Percentiles rank a stretch among this genome's conserved stretches.
Evolutionary conservation across 2,113 vertebrate species (phyloP).

Genomic region (Hystrix brachyura): DNA sequence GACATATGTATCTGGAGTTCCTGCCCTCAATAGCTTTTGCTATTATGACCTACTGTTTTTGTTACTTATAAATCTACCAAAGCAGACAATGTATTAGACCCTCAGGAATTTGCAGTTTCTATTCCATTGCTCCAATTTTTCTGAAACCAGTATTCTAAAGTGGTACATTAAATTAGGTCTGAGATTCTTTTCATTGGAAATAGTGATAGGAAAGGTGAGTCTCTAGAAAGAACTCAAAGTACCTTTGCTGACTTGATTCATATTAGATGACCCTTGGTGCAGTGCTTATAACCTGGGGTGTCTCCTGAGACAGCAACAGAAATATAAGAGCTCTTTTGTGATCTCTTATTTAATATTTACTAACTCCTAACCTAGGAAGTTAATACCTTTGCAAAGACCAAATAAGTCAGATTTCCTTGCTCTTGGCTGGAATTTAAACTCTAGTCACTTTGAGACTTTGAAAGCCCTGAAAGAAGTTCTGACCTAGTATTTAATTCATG

Average conservation of each 20-base stretch:
- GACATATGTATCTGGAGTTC: neutral
- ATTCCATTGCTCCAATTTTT: neutral
- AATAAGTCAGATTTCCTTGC: constrained; percentile 4
- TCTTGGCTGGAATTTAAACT: constrained; percentile 21
- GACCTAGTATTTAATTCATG: constrained; percentile 1
- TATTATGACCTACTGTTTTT: neutral
- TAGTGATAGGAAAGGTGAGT: neutral
- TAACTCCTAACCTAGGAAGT: constrained; percentile 8
- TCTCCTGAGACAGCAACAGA: neutral
- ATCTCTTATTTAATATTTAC: neutral
- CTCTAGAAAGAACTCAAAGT: neutral
- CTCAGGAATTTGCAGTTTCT: neutral
- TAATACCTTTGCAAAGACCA: constrained; percentile 2
- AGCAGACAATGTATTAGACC: constrained; percentile 17
- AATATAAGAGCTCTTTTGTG: neutral
- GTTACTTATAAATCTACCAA: constrained; percentile 34
- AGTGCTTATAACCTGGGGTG: neutral
- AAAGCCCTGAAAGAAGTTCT: constrained; percentile 24
- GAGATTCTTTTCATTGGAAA: constrained; percentile 24
- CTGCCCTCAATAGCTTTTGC: neutral
- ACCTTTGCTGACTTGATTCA: neutral
- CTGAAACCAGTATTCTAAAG: constrained; percentile 17
- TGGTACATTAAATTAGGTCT: neutral
- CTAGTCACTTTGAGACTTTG: constrained; percentile 52
- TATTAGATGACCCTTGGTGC: neutral